Conservation (phyloP, 2,888 invertebrate genomes). For the Leptothorax acervorum region DNA sequence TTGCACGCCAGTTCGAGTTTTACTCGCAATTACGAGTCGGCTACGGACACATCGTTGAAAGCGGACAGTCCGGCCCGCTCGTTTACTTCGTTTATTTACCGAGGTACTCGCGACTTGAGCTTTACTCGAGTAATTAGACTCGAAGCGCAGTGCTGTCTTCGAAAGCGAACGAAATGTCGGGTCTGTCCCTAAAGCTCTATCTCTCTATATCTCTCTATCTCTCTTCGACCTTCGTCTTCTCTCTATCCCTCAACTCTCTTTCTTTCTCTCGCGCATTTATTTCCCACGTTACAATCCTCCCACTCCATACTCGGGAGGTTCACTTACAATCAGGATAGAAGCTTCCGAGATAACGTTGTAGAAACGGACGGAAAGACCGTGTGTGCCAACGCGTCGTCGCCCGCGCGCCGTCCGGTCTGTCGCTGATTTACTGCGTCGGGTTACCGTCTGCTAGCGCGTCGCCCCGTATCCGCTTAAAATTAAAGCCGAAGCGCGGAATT, state of each 20-base stretch:
- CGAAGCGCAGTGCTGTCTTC: conserved; percentile 49
- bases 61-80: conserved; percentile 50
- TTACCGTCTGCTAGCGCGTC: conserved; percentile 16
- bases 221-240: not conserved
- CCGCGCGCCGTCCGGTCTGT: conserved; percentile 32
- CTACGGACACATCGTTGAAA: conserved; percentile 47
- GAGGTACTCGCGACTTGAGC: conserved; percentile 53
- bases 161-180: conserved; percentile 43
- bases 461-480: conserved; percentile 35
- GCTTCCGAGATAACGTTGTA: conserved; percentile 33
- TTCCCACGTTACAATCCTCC: conserved; percentile 19
- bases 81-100: conserved; percentile 55
- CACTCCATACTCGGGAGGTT: not conserved
- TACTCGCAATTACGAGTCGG: conserved; percentile 50
- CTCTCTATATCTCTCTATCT: not conserved
- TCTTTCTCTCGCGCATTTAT: conserved; percentile 15
- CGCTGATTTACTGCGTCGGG: conserved; percentile 41
- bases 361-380: conserved; percentile 32
- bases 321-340: conserved; percentile 54
- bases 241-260: not conserved
- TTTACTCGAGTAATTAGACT: conserved; percentile 56
- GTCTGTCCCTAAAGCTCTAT: conserved; percentile 20
- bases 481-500: conserved; percentile 30
- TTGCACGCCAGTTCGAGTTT: conserved; percentile 52
- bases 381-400: conserved; percentile 39